phyloP scores from a whole-genome alignment of 2,888 invertebrate genomes.

The Ormyrus thymus region DNA sequence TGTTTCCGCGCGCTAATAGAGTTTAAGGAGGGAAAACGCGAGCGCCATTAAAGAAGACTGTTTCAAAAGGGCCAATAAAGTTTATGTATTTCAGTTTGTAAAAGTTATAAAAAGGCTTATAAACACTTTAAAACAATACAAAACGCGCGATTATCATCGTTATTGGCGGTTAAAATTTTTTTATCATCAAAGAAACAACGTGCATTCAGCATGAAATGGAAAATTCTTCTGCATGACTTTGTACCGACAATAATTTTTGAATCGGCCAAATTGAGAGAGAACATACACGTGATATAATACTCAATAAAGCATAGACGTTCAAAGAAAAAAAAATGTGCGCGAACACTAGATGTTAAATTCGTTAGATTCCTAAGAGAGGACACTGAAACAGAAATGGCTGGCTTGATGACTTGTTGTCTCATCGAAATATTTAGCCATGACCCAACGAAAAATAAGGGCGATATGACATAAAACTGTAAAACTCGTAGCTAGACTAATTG shows the following conservation, averaged over 20 bases:
- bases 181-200: conserved; percentile 24
- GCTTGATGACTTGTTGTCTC: conserved; percentile 42
- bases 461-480: conserved; percentile 58
- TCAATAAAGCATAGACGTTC: conserved; percentile 46
- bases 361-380: conserved; percentile 31
- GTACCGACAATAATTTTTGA: conserved; percentile 55
- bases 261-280: conserved; percentile 53
- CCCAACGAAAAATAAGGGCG: conserved; percentile 52
- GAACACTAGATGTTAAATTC: conserved; percentile 13
- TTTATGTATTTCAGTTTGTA: conserved; percentile 26
- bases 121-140: conserved; percentile 6
- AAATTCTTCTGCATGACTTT: conserved; percentile 45
- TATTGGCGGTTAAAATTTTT: conserved; percentile 19
- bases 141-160: conserved; percentile 19
- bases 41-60: conserved; percentile 36
- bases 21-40: conserved; percentile 8
- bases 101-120: conserved; percentile 33
- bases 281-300: conserved; percentile 50
- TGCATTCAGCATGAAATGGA: conserved; percentile 16
- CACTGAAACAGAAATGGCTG: conserved; percentile 53
- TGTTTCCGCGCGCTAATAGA: neutral
- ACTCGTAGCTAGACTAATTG: conserved; percentile 63
- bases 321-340: conserved; percentile 11
- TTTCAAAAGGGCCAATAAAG: conserved; percentile 44
- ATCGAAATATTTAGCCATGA: conserved; percentile 54